Percentiles rank a stretch among this genome's conserved stretches.
phyloP scores from a whole-genome alignment of 2,113 vertebrate species.

The Sula dactylatra region DNA sequence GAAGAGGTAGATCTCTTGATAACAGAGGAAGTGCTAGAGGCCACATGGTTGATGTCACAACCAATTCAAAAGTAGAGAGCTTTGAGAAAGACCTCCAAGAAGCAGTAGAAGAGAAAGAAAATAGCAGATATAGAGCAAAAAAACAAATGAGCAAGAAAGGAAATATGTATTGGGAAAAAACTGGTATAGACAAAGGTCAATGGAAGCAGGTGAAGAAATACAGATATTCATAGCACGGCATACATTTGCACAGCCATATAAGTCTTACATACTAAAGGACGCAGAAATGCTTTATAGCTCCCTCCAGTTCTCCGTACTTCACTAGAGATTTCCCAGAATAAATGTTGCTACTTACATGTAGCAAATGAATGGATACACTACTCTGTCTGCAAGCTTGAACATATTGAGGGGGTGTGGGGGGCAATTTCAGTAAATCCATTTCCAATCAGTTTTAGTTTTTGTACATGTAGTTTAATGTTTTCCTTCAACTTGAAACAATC shows the following conservation, averaged over 20 bases:
- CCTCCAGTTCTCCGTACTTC: not conserved
- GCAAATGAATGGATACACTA: not conserved
- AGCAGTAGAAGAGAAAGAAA: not conserved
- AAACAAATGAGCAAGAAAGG: not conserved
- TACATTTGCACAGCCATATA: not conserved
- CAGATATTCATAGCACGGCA: not conserved
- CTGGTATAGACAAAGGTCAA: not conserved
- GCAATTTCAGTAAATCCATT: not conserved
- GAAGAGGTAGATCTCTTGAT: not conserved
- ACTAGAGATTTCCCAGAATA: not conserved
- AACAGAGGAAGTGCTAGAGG: not conserved
- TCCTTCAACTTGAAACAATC: not conserved
- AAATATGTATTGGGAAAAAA: not conserved
- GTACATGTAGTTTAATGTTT: not conserved
- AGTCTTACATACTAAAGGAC: not conserved
- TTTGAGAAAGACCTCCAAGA: not conserved
- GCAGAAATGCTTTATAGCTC: not conserved
- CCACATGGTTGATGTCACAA: not conserved
- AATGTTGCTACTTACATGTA: not conserved
- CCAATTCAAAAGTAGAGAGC: not conserved
- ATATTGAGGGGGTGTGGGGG: fast-evolving
- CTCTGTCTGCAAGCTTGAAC: not conserved
- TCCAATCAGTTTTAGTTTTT: not conserved
- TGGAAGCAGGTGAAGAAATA: not conserved
- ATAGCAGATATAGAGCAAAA: not conserved